Conservation (phyloP, 1,140 invertebrate genomes). For the Manduca sexta region DNA sequence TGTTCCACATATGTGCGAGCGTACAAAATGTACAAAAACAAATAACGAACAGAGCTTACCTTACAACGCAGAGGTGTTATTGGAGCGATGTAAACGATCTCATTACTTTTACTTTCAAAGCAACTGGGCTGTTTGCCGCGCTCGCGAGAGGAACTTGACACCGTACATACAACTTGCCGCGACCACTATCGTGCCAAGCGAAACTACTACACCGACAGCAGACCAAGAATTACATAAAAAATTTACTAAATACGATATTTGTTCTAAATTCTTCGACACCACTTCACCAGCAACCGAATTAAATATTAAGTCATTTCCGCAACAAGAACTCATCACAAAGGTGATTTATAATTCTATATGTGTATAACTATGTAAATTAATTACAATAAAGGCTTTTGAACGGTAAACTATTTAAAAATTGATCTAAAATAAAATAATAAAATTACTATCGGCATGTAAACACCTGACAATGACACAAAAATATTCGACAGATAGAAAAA, state of each 20-base stretch:
- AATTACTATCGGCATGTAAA: slow-evolving; percentile 35
- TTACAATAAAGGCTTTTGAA: slow-evolving; percentile 9
- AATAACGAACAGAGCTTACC: slow-evolving; percentile 16
- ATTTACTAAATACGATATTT: slow-evolving; percentile 46
- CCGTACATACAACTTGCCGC: slow-evolving; percentile 21
- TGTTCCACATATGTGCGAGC: too few relatives aligned
- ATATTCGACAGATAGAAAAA: slow-evolving; percentile 5
- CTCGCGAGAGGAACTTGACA: slow-evolving; percentile 19
- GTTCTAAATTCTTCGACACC: slow-evolving; percentile 42
- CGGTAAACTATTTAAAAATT: slow-evolving; percentile 31
- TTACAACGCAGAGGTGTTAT: slow-evolving; percentile 18
- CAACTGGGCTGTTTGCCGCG: slow-evolving; percentile 12
- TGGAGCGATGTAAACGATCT: slow-evolving; percentile 21
- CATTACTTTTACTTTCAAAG: slow-evolving; percentile 60
- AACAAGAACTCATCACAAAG: slow-evolving; percentile 66
- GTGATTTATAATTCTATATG: slow-evolving; percentile 5
- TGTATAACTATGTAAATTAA: slow-evolving; percentile 13
- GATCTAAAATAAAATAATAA: slow-evolving; percentile 24
- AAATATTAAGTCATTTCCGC: slow-evolving; percentile 54
- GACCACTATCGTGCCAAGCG: slow-evolving; percentile 26
- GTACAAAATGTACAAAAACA: background rate
- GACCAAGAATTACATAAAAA: slow-evolving; percentile 27
- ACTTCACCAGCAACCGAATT: slow-evolving; percentile 55
- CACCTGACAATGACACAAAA: slow-evolving; percentile 49
- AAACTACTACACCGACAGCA: slow-evolving; percentile 29